Base-by-base conservation (phyloP, 2,888 invertebrate species). In the Taenaris catops region DNA sequence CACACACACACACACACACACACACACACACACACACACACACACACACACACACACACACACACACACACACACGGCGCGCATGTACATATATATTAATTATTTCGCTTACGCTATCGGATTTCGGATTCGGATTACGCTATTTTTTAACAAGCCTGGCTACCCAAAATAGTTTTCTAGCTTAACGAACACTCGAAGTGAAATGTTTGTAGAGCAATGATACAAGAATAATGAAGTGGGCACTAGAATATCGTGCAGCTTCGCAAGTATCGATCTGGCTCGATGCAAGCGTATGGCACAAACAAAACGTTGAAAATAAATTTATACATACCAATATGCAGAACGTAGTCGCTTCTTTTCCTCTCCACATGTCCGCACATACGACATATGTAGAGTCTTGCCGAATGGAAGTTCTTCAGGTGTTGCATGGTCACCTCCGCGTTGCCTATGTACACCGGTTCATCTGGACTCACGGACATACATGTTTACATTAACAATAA, bases 301-400 rank as follows among this genome's bases (percentile, higher is more conserved):
- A n/a, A n/a, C n/a, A n/a, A n/a, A n/a, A n/a, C n/a, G n/a, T n/a
- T n/a, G n/a, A n/a, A n/a, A n/a, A n/a, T n/a, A n/a, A n/a, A n/a
- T n/a, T n/a, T 17, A 17, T 1, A 46, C 50, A 49, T n/a, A 81
- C 84, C 91, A 21, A 92, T 67, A 66, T 94, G 94, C 3, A 79
- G 59, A 0, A 89, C 89, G 2, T 92, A 79, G 36, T 91, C 91
- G n/a, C 83, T 88, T 8, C 92, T 75, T 48, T 89, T 91, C 25
- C 88, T 69, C 56, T 93, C 91, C 26, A 92, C 90, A 10, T 80
- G 73, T 0, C 91, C 91, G 55, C 94, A 94, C 2, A 91, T 70
- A 38, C 90, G 90, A 48, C 94, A 95, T 28, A 94, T 89, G 58
- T 93, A 93, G 1, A 93, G 57, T 0, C 91, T 81, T 0, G 89